These are phyloP conservation scores for Nycteola revayana DNA, from an alignment of 2,888 invertebrate genomes.

Conservation along the genomic window DNA sequence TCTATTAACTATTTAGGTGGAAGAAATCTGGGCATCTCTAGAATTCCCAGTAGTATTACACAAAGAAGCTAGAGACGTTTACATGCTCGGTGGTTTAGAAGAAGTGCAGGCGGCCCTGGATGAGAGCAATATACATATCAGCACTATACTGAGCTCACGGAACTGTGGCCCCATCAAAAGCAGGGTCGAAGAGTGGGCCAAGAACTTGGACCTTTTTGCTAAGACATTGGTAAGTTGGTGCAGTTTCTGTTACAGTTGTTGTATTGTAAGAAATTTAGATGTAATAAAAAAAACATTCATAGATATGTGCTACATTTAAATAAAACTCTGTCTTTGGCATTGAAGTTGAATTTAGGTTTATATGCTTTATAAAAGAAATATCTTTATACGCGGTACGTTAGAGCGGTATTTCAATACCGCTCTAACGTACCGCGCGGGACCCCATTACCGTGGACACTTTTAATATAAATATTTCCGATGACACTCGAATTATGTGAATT, in stretches of 20 bases:
- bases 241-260: neutral
- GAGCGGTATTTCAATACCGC: no score
- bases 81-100: slow-evolving; percentile 91
- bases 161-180: slow-evolving; percentile 92
- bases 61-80: slow-evolving; percentile 92
- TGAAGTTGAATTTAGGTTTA: no score
- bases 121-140: slow-evolving; percentile 92
- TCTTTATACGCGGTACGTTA: no score
- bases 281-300: no score
- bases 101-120: slow-evolving; percentile 91
- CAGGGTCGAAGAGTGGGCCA: slow-evolving; percentile 92
- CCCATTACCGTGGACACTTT: no score
- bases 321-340: no score
- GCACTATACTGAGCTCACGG: slow-evolving; percentile 93
- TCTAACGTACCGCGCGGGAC: no score
- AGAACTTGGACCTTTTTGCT: slow-evolving; percentile 88
- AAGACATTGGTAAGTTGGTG: slow-evolving; percentile 87
- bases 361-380: no score
- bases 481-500: no score
- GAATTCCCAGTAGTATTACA: slow-evolving; percentile 90
- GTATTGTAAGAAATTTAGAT: no score
- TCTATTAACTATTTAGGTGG: slow-evolving; percentile 80
- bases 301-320: no score
- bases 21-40: slow-evolving; percentile 90
- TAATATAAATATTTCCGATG: no score